These are phyloP conservation scores for Nesidiocoris tenuis DNA, from an alignment of 2,888 invertebrate species.

Conservation along the genomic window DNA sequence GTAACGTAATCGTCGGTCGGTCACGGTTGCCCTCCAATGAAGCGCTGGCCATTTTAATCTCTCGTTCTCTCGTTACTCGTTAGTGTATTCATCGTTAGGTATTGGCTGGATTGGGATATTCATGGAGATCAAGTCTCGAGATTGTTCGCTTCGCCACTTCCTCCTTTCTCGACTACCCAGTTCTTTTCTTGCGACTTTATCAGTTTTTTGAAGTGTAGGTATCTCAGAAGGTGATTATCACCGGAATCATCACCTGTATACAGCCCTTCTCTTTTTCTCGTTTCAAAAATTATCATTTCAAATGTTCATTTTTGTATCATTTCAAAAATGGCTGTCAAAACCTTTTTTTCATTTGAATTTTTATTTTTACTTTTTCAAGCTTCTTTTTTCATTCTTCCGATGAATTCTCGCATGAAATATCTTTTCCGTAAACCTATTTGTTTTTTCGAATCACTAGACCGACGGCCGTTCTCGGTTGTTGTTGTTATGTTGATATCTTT, in stretches of 20 bases:
- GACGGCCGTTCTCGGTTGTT: no score
- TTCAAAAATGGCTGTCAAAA: no score
- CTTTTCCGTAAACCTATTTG: no score
- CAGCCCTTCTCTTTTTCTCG: no score
- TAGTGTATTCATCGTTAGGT: conserved; percentile 22
- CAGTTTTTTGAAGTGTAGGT: background rate
- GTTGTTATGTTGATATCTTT: background rate
- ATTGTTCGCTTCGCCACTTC: conserved; percentile 29
- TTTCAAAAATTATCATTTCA: no score
- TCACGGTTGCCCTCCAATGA: conserved; percentile 36
- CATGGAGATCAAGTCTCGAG: background rate
- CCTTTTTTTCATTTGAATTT: no score
- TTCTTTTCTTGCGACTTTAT: background rate
- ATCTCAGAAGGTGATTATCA: background rate
- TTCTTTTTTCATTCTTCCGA: no score
- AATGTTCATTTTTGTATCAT: no score
- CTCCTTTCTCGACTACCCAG: conserved; percentile 19
- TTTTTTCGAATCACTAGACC: no score
- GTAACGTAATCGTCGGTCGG: conserved; percentile 15
- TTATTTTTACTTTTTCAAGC: no score
- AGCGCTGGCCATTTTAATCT: background rate
- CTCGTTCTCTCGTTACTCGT: conserved; percentile 21
- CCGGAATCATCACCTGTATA: no score
- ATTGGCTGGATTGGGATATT: background rate
- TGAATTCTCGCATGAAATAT: no score